Evolutionary conservation across 2,113 vertebrate species (phyloP).

Genomic region (Danio rerio): DNA sequence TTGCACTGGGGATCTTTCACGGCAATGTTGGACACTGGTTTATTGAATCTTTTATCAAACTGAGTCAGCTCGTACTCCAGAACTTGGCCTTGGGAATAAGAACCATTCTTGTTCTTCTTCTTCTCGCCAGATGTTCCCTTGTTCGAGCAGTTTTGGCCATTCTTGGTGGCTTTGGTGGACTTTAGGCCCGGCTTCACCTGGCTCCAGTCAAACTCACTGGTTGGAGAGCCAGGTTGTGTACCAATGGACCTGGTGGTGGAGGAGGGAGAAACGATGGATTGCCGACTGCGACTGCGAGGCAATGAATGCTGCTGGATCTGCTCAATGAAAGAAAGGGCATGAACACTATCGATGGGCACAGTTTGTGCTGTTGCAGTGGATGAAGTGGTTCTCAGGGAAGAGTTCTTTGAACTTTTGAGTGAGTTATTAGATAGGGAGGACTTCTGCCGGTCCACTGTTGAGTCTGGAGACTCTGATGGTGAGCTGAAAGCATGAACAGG

Average conservation of each 20-base stretch:
- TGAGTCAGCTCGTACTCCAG: conserved; percentile 98
- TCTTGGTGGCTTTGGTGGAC: conserved; percentile 86
- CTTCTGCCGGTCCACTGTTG: conserved; percentile 93
- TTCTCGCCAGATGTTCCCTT: conserved; percentile 86
- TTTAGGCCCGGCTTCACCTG: conserved; percentile 89
- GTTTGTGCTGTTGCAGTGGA: conserved; percentile 96
- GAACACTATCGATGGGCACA: conserved; percentile 95
- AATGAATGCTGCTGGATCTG: conserved; percentile 97
- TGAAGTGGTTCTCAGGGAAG: conserved; percentile 92
- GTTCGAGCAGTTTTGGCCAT: conserved; percentile 78
- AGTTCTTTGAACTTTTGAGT: conserved; percentile 96
- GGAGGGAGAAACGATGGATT: conserved; percentile 92
- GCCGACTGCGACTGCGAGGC: conserved; percentile 93
- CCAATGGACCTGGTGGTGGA: conserved; percentile 89
- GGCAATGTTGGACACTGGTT: conserved; percentile 77
- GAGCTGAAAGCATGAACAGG: conserved; percentile 95
- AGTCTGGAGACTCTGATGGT: conserved; percentile 95
- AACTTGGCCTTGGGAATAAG: conserved; percentile 85
- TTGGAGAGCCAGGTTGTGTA: conserved; percentile 88
- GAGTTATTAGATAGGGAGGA: conserved; percentile 96
- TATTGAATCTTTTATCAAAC: conserved; percentile 89
- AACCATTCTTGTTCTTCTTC: conserved; percentile 83
- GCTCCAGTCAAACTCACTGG: conserved; percentile 93
- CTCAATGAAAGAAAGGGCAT: conserved; percentile 90
- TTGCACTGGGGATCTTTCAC: conserved; percentile 87